A percentile compares a stretch with the other conserved stretches of the same genome.
Conservation (phyloP, 2,797 vertebrate species). For the Danio aesculapii region DNA sequence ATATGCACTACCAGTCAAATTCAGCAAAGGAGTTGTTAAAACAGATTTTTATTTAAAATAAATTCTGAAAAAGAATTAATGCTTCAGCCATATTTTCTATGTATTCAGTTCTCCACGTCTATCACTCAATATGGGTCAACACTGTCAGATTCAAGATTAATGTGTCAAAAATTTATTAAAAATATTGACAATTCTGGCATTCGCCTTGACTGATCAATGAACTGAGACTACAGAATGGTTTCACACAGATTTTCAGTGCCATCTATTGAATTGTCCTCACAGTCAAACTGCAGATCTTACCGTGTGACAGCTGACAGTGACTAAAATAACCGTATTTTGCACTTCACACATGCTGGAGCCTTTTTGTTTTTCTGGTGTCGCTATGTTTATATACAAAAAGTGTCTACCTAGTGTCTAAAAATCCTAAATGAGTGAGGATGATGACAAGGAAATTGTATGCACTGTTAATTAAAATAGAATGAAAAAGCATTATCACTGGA, state of each 20-base stretch:
- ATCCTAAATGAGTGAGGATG: not conserved
- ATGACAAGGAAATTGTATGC: not conserved
- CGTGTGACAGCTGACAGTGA: not conserved
- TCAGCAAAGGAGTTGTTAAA: too few species aligned
- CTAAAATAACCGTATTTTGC: conserved; percentile 16
- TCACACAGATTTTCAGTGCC: conserved; percentile 16
- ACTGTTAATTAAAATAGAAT: not conserved
- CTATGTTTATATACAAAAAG: not conserved
- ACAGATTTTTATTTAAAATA: too few species aligned
- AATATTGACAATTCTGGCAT: conserved; percentile 25
- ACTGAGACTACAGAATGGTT: not conserved
- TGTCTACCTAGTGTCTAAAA: not conserved
- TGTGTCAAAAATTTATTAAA: not conserved
- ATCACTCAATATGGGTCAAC: not conserved
- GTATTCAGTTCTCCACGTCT: not conserved
- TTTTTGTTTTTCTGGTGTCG: not conserved
- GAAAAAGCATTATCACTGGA: not conserved
- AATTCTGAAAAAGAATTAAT: too few species aligned
- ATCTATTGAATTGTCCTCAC: conserved; percentile 15
- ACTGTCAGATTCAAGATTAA: not conserved
- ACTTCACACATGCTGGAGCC: conserved; percentile 4
- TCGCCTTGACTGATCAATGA: not conserved
- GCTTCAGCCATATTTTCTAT: not conserved
- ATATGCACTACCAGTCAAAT: too few species aligned
- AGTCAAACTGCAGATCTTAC: not conserved